Evolutionary conservation across 2,797 vertebrate genomes (phyloP), one percentile per base, ranked within the genome.

Genomic region (Hybognathus amarus): DNA sequence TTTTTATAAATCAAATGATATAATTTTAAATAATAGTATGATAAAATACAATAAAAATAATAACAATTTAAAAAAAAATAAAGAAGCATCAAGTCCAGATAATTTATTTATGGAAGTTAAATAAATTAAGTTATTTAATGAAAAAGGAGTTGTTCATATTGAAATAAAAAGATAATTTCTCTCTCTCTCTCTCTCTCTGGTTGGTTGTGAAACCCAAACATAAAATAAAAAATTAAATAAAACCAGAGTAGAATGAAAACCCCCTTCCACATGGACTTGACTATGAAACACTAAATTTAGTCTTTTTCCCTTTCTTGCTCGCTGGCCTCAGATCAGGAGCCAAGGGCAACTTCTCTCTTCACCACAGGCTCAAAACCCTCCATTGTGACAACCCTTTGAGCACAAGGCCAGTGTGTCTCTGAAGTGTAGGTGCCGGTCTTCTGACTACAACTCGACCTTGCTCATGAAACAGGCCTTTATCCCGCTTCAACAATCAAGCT

Each of bases 271-370:
- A 85, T 1, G 22, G 82, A 61, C 87, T 91, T 47, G 75, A 85
- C 87, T 87, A 89, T 78, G 38, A 68, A 76, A 84, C 86, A 89
- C 91, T 91, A 92, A 90, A 91, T 91, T 89, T 90, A 89, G 91
- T 85, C 83, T 87, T 52, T 85, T 84, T 89, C 83, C 84, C 77
- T 82, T 89, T 89, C 87, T 85, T 80, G 27, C 50, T 63, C 63
- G 40, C 33, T 69, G 30, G 63, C 67, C 69, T 69, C 40, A 85
- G 78, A 76, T 75, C 36, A 76, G 70, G 2, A 68, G 83, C 86
- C 83, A 78, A 81, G 47, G 77, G 71, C 73, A 76, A 83, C 47
- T 54, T 77, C 81, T 76, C 61, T 61, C 33, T 75, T 68, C 47
- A 83, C 52, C 66, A n/a, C 75, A 68, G 47, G n/a, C 45, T 85